phyloP scores from a whole-genome alignment of 2,888 invertebrate genomes.

The Rugalucina vietnamica region DNA sequence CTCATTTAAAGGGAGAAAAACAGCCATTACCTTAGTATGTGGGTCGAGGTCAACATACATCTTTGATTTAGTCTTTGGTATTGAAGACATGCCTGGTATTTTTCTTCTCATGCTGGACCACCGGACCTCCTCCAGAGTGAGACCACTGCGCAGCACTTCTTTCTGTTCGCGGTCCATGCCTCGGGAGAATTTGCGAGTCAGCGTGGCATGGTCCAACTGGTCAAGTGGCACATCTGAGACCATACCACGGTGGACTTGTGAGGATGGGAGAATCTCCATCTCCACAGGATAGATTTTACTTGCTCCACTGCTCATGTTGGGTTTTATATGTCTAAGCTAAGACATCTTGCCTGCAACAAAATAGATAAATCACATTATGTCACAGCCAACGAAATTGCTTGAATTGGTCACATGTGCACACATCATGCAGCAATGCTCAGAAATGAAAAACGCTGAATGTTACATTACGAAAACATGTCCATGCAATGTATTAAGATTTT shows the following conservation, averaged over 20 bases:
- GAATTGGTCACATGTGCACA: no score
- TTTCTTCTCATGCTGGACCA: conserved; percentile 18
- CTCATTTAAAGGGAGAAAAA: no score
- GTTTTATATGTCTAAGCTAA: no score
- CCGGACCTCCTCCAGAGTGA: conserved; percentile 9
- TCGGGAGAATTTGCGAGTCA: not conserved
- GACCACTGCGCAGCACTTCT: conserved; percentile 2
- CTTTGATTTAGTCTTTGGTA: conserved; percentile 8
- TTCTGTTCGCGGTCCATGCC: not conserved
- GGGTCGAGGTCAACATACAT: conserved; percentile 21
- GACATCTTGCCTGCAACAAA: no score
- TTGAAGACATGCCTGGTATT: conserved; percentile 12
- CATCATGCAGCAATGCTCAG: no score
- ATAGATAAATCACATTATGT: no score
- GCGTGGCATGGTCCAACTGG: conserved; percentile 17
- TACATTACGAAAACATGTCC: no score
- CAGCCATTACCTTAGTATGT: conserved; percentile 2
- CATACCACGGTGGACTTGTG: not conserved
- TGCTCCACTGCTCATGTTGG: not conserved
- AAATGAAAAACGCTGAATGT: no score
- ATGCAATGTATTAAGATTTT: no score
- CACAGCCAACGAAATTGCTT: no score
- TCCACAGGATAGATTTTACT: conserved; percentile 9
- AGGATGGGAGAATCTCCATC: not conserved
- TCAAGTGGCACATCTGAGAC: conserved; percentile 5